These are phyloP conservation scores for Halisarca cf. caerulea DNA, from an alignment of 37 sponge, comb jelly and placozoan genomes.

Conservation along the genomic window DNA sequence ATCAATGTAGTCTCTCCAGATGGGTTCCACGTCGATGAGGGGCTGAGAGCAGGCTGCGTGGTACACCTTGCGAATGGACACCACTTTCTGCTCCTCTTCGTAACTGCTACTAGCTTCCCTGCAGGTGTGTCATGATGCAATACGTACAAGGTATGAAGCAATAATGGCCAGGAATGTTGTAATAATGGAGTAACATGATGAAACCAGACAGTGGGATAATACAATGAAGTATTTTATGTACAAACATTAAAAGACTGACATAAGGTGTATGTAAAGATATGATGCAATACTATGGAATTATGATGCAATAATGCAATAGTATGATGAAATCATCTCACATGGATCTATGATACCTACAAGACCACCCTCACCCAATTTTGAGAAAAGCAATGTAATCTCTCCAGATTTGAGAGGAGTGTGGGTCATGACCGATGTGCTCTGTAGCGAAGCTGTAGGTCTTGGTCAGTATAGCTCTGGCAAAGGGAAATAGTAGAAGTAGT, in stretches of 20 bases:
- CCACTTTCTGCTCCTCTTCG: slow-evolving; percentile 92
- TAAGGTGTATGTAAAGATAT: too few species aligned
- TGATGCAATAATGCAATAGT: neutral
- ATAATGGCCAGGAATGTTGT: too few species aligned
- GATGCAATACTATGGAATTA: too few species aligned
- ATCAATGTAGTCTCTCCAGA: slow-evolving; percentile 91
- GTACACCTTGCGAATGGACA: slow-evolving; percentile 74
- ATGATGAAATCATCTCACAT: too few species aligned
- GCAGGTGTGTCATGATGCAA: neutral
- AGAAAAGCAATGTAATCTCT: slow-evolving; percentile 86
- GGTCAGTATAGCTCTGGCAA: slow-evolving; percentile 86
- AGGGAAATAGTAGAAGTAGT: neutral
- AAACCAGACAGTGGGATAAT: too few species aligned
- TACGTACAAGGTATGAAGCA: neutral
- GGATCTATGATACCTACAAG: too few species aligned
- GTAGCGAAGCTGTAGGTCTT: slow-evolving; percentile 97
- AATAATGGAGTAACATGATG: too few species aligned
- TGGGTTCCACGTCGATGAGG: slow-evolving; percentile 68
- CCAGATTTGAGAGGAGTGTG: slow-evolving; percentile 86
- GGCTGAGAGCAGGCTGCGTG: slow-evolving; percentile 65
- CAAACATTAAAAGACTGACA: too few species aligned
- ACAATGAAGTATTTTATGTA: too few species aligned
- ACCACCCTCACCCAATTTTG: slow-evolving; percentile 79
- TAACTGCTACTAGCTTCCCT: slow-evolving; percentile 75
- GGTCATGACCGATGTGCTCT: slow-evolving; percentile 93